Conservation (phyloP, 2,113 vertebrate species). For the Phaetusa simplex region DNA sequence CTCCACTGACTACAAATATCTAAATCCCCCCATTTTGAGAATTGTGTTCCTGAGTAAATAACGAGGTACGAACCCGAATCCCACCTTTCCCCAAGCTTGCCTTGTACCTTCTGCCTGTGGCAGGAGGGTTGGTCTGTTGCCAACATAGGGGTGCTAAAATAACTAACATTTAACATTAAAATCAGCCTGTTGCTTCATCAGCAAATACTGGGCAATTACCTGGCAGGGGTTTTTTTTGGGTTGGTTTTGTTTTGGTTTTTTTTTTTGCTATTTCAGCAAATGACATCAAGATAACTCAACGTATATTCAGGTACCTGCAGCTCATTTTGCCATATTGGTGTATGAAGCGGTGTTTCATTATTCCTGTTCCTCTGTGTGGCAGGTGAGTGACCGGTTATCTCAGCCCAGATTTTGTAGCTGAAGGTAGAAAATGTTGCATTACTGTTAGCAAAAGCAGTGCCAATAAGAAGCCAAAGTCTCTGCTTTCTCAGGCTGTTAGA, state of each 20-base stretch:
- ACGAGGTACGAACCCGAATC: not conserved
- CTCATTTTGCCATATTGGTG: not conserved
- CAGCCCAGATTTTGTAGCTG: rapidly evolving
- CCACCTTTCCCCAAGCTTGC: not conserved
- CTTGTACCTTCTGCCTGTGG: not conserved
- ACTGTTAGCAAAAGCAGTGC: not conserved
- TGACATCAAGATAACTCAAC: no score
- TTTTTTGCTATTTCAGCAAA: not conserved
- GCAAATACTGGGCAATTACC: not conserved
- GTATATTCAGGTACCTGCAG: not conserved
- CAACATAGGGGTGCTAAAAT: not conserved
- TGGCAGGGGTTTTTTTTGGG: no score
- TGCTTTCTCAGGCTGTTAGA: not conserved
- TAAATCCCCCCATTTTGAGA: rapidly evolving
- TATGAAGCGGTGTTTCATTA: rapidly evolving
- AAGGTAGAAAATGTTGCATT: not conserved
- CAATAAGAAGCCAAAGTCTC: rapidly evolving
- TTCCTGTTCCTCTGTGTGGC: rapidly evolving
- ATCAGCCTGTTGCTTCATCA: not conserved
- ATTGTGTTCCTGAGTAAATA: not conserved
- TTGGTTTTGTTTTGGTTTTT: no score
- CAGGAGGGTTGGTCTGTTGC: not conserved
- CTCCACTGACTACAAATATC: not conserved
- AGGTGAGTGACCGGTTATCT: not conserved
- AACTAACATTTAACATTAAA: not conserved